Base-by-base conservation (phyloP, 2,797 vertebrate species). In the Myotis daubentonii region DNA sequence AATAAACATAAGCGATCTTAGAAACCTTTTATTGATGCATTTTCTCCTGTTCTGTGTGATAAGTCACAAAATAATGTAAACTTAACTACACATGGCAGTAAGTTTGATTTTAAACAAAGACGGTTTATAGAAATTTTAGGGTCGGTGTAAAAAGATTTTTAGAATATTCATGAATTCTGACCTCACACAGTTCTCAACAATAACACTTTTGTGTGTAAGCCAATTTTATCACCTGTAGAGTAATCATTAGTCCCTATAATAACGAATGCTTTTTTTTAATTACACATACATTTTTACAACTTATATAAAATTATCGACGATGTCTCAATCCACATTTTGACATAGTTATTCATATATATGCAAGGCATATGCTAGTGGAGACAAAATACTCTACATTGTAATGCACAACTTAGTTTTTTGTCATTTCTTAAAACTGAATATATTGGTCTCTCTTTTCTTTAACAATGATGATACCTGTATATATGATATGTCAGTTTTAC, bases 111-210 rank as follows among this genome's bases (percentile, higher is more conserved):
- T 78, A 86, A 92, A 80, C 60, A 75, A 84, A 25, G 57, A 33
- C 2, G 2, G 91, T 90, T 75, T 55, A 22, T 57, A 80, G 68
- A 51, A 72, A 81, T 66, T 49, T 89, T 53, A 49, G 33, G 33
- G 23, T 74, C 62, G 65, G 28, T 2, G 6, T 68, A 47, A 90
- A 68, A 85, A 72, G 20, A 23, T 30, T 62, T 47, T 66, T 55
- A 47, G 38, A 94, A 85, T 85, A 94, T 87, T 94, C 55, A 75
- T 75, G 68, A 93, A 90, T 93, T 95, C 36, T 62, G 81, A 72
- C 60, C 19, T 74, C 89, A 87, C 44, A 28, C 25, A 22, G 28
- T 85, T 94, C 83, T 79, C 55, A 92, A 92, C 36, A 94, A 47
- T 85, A 36, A 30, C 15, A 57, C n/a, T 74, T 88, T 75, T 72